Percentiles rank a stretch among this genome's conserved stretches.
phyloP scores from a whole-genome alignment of 2,888 invertebrate species.

The Leucoma salicis region DNA sequence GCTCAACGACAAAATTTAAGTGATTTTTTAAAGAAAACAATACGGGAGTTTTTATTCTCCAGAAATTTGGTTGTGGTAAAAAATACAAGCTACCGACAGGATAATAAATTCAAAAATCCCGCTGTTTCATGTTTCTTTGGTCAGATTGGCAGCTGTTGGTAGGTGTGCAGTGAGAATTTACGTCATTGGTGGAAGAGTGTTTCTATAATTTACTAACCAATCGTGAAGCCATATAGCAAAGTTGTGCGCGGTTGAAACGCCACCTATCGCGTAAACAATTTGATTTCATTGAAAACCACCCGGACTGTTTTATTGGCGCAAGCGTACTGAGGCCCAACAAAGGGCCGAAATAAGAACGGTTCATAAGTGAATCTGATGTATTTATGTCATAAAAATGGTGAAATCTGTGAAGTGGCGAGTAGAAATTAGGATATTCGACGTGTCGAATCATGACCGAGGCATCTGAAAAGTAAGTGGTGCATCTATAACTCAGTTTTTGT shows the following conservation, averaged over 20 bases:
- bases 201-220: conserved; percentile 45
- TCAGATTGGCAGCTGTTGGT: conserved; percentile 51
- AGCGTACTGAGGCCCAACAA: conserved; percentile 80
- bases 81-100: conserved; percentile 35
- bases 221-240: conserved; percentile 35
- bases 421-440: conserved; percentile 92
- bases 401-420: conserved; percentile 90
- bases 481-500: conserved; percentile 57
- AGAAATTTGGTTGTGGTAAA: conserved; percentile 14
- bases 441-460: conserved; percentile 95
- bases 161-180: conserved; percentile 29
- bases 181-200: conserved; percentile 52
- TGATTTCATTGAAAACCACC: conserved; percentile 73
- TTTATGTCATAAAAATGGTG: conserved; percentile 92
- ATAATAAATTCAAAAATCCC: conserved; percentile 52
- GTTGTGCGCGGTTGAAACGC: conserved; percentile 65
- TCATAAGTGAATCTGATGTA: conserved; percentile 84
- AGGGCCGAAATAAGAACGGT: conserved; percentile 79
- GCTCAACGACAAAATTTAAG: conserved; percentile 4
- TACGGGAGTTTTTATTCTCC: conserved; percentile 9
- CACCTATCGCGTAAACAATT: conserved; percentile 71
- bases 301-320: conserved; percentile 76
- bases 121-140: conserved; percentile 41
- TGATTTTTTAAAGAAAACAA: conserved; percentile 9
- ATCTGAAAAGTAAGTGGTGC: conserved; percentile 92